Conservation (phyloP, 1,140 invertebrate genomes). For the Geopemphigus sp. region DNA sequence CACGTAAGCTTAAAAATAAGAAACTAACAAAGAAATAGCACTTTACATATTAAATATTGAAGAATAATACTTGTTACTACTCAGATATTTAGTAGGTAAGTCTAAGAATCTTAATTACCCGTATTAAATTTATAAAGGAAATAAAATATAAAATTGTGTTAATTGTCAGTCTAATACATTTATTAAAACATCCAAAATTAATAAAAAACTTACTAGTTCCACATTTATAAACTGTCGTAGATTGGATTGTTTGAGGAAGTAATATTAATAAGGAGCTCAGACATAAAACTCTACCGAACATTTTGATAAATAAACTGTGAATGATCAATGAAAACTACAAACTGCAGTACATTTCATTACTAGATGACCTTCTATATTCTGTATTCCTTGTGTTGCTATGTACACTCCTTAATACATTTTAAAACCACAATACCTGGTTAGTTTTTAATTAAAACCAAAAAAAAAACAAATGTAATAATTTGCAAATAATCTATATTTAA, state of each 20-base stretch:
- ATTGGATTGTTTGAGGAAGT: background rate
- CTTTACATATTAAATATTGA: too few species aligned
- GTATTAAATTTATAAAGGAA: too few species aligned
- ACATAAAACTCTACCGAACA: background rate
- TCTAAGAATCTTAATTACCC: too few species aligned
- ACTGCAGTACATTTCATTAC: background rate
- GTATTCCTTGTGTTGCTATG: background rate
- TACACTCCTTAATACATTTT: background rate
- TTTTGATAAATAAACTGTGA: slow-evolving; percentile 14
- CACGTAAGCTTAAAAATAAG: too few species aligned
- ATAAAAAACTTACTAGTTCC: slow-evolving; percentile 27
- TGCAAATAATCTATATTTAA: background rate
- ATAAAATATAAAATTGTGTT: background rate
- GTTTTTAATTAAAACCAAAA: slow-evolving; percentile 1
- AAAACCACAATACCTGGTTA: slow-evolving; percentile 7
- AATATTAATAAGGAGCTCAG: slow-evolving; percentile 13
- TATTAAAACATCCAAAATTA: background rate
- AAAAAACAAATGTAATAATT: background rate
- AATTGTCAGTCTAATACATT: background rate
- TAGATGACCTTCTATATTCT: slow-evolving; percentile 18
- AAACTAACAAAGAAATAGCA: too few species aligned
- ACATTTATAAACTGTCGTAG: slow-evolving; percentile 41
- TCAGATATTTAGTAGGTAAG: too few species aligned
- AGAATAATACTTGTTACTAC: too few species aligned
- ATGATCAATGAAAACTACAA: background rate